Conservation (phyloP, 2,113 vertebrate species). For the Puffinus mauretanicus region DNA sequence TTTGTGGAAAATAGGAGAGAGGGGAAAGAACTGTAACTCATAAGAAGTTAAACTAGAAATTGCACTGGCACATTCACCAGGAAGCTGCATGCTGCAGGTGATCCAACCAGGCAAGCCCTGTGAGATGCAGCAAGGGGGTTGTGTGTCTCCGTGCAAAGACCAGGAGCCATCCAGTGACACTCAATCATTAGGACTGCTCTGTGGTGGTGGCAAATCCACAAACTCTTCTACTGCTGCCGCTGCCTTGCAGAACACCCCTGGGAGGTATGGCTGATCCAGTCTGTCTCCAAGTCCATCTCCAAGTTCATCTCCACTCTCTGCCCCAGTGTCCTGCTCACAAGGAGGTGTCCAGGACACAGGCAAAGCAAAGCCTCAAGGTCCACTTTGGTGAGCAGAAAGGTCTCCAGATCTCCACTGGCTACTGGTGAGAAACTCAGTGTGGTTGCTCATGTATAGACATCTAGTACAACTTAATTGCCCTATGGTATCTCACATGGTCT, state of each 20-base stretch:
- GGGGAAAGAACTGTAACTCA: neutral
- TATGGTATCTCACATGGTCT: neutral
- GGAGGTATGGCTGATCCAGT: neutral
- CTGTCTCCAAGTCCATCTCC: neutral
- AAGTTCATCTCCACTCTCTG: neutral
- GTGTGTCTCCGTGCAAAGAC: neutral
- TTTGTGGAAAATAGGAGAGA: neutral
- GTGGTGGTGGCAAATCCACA: neutral
- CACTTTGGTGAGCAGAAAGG: neutral
- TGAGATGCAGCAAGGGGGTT: neutral
- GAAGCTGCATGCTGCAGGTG: neutral
- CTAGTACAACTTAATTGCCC: neutral
- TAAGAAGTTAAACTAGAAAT: neutral
- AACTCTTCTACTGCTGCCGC: neutral
- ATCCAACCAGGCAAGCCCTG: neutral
- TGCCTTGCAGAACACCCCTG: neutral
- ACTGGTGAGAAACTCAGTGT: neutral
- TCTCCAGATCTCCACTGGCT: neutral
- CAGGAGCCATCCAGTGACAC: neutral
- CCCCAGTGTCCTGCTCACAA: neutral
- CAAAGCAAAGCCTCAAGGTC: neutral
- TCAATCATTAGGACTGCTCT: neutral
- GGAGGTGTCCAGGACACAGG: neutral
- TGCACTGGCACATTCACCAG: neutral
- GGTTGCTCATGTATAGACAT: neutral